Evolutionary conservation across 2,888 invertebrate species (phyloP).

Genomic region (Eristalis intricaria): DNA sequence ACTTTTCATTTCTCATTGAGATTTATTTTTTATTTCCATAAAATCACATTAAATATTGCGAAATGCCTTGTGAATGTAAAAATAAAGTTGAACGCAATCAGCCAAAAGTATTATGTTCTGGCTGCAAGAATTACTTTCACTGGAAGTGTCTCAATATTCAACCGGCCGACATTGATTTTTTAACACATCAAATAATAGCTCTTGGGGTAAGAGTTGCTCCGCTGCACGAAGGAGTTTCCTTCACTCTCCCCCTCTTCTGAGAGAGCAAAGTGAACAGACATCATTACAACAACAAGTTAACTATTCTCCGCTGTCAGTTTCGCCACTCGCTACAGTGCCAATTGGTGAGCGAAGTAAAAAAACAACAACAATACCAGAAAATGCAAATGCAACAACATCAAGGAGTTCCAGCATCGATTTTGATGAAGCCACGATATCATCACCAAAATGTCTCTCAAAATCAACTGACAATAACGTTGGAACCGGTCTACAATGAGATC

Average conservation of each 20-base stretch:
- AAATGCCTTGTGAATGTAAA: conserved; percentile 9
- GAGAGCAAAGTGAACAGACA: neutral
- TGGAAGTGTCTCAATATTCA: conserved; percentile 10
- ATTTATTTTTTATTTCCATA: too few relatives aligned
- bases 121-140: conserved; percentile 19
- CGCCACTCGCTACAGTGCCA: neutral
- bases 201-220: conserved; percentile 1
- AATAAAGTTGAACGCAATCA: conserved; percentile 11
- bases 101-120: neutral
- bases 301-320: neutral
- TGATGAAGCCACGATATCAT: too few relatives aligned
- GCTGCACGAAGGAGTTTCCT: neutral
- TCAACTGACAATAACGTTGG: too few relatives aligned
- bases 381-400: too few relatives aligned
- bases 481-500: too few relatives aligned
- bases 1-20: too few relatives aligned
- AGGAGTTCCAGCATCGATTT: too few relatives aligned
- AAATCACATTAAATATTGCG: too few relatives aligned
- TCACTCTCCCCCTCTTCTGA: neutral
- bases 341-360: neutral
- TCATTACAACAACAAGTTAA: neutral
- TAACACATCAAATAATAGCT: neutral
- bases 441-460: too few relatives aligned
- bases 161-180: neutral
- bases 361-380: conserved; percentile 5